Evolutionary conservation across 1,140 invertebrate genomes (phyloP).

Genomic region (Lepidurus packardi): DNA sequence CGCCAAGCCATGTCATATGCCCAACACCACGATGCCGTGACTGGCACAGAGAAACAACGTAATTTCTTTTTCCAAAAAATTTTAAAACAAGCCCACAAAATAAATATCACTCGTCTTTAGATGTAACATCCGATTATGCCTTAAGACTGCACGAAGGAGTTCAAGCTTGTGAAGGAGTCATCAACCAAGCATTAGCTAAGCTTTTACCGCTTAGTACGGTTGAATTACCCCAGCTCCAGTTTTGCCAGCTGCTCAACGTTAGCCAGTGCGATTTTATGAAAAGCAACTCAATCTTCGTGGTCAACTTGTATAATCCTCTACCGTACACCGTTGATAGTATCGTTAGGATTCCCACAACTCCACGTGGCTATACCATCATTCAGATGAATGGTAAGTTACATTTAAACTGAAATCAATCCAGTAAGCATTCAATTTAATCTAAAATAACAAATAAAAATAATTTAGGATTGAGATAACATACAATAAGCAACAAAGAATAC

Average conservation of each 20-base stretch:
- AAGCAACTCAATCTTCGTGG: conserved; percentile 42
- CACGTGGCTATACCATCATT: conserved; percentile 38
- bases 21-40: conserved; percentile 34
- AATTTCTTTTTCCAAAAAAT: conserved; percentile 40
- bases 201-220: conserved; percentile 25
- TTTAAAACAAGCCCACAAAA: too few species aligned
- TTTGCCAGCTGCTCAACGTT: conserved; percentile 51
- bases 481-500: too few species aligned
- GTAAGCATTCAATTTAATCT: background rate
- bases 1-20: conserved; percentile 32
- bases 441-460: background rate
- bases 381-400: conserved; percentile 37
- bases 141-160: conserved; percentile 48
- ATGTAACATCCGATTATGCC: conserved; percentile 44
- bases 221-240: conserved; percentile 36
- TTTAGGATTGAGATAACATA: too few species aligned
- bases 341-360: conserved; percentile 40
- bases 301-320: conserved; percentile 51
- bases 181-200: conserved; percentile 42
- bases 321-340: conserved; percentile 29
- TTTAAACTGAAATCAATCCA: background rate
- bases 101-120: background rate
- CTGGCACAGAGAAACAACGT: conserved; percentile 52
- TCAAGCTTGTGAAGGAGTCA: conserved; percentile 43
- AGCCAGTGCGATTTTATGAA: conserved; percentile 50